Conservation (phyloP, 2,797 vertebrate genomes). For the Chelmon rostratus region DNA sequence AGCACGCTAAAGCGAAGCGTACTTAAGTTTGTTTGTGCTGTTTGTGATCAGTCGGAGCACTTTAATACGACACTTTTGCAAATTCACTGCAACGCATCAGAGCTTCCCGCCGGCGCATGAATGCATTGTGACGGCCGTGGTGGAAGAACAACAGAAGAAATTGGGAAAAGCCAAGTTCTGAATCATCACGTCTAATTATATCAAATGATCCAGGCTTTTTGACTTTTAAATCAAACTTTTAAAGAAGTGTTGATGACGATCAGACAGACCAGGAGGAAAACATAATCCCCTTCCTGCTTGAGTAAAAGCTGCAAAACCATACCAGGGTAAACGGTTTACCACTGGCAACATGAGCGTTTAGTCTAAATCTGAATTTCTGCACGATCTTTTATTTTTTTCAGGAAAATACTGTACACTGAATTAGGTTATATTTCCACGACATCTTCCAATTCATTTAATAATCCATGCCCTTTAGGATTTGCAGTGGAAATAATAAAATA, state of each 20-base stretch:
- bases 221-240: neutral
- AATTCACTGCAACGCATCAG: neutral
- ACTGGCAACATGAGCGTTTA: neutral
- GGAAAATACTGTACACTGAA: constrained; percentile 19
- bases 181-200: neutral
- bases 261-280: neutral
- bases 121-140: neutral
- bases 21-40: neutral
- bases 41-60: neutral
- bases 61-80: neutral
- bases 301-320: neutral
- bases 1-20: neutral
- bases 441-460: constrained; percentile 59
- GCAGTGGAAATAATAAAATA: constrained; percentile 61
- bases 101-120: neutral
- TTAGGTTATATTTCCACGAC: constrained; percentile 34
- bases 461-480: constrained; percentile 64
- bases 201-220: neutral
- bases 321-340: neutral
- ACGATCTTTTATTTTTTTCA: neutral
- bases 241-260: neutral
- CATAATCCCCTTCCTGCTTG: no score
- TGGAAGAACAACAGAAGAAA: neutral
- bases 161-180: neutral
- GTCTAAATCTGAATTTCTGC: neutral